These are phyloP conservation scores for Cheilinus undulatus DNA, from an alignment of 2,113 vertebrate species.

Conservation along the genomic window DNA sequence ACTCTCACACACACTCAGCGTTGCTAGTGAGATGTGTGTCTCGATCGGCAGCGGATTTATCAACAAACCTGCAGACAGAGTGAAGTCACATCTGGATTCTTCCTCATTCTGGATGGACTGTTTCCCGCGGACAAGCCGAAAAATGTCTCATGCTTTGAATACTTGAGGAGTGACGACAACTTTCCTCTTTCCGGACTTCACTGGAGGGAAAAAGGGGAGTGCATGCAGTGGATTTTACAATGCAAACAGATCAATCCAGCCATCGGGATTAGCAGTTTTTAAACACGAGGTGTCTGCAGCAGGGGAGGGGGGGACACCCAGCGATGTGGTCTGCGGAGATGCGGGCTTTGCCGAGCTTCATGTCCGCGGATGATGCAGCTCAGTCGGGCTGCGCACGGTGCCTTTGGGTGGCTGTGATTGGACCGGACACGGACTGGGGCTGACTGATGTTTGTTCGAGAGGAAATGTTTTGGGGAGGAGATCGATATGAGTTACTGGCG, in stretches of 20 bases:
- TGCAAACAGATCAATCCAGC: slow-evolving; percentile 38
- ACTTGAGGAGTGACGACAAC: slow-evolving; percentile 80
- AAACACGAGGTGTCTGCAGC: slow-evolving; percentile 22
- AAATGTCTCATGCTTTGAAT: slow-evolving; percentile 67
- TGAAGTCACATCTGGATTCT: slow-evolving; percentile 13
- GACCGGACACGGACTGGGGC: slow-evolving; percentile 81
- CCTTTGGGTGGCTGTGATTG: slow-evolving; percentile 70
- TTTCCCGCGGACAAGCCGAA: slow-evolving; percentile 42
- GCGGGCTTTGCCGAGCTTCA: slow-evolving; percentile 59
- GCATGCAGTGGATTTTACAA: slow-evolving; percentile 14
- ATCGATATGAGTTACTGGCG: slow-evolving; percentile 65
- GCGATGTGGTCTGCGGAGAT: slow-evolving; percentile 71
- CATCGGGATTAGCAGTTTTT: slow-evolving; percentile 27
- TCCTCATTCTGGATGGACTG: slow-evolving; percentile 4
- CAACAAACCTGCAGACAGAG: background rate
- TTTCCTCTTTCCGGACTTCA: slow-evolving; percentile 66
- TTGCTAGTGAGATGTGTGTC: slow-evolving; percentile 18
- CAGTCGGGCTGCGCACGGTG: slow-evolving; percentile 64
- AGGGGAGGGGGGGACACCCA: slow-evolving; percentile 26
- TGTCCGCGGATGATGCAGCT: slow-evolving; percentile 68
- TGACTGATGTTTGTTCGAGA: slow-evolving; percentile 69
- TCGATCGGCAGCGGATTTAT: slow-evolving; percentile 13
- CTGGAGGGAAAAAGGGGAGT: background rate
- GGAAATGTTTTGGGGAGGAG: slow-evolving; percentile 63
- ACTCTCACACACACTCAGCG: slow-evolving; percentile 8